Evolutionary conservation across 2,113 vertebrate species (phyloP).

Genomic region (Heterochromis multidens): DNA sequence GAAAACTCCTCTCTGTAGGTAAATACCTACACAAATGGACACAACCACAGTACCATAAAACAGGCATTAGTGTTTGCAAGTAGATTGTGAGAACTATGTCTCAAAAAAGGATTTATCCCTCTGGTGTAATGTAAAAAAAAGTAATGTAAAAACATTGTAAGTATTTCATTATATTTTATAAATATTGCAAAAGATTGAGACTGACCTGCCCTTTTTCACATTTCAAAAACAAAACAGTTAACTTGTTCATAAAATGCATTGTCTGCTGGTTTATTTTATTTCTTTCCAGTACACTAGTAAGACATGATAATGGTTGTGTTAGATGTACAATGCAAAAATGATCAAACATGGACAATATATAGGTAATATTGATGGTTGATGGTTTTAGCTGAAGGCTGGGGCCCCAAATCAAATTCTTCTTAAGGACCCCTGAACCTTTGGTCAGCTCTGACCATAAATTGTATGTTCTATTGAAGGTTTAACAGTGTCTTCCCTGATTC

Average conservation of each 20-base stretch:
- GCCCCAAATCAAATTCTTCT: not conserved
- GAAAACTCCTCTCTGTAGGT: not conserved
- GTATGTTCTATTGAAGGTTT: not conserved
- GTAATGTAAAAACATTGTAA: not conserved
- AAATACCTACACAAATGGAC: not conserved
- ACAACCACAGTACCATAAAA: not conserved
- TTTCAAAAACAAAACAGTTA: not conserved
- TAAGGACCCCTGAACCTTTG: not conserved
- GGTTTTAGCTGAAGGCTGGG: not conserved
- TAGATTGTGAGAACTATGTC: no score
- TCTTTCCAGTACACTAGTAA: not conserved
- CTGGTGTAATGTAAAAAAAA: no score
- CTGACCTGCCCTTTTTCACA: no score
- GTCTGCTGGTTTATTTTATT: not conserved
- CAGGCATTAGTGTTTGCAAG: not conserved
- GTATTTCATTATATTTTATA: not conserved
- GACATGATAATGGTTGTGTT: not conserved
- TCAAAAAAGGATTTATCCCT: not conserved
- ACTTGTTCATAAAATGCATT: not conserved
- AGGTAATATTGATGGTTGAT: not conserved
- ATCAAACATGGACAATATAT: not conserved
- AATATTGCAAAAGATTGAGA: no score
- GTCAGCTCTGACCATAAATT: not conserved
- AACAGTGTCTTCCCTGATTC: not conserved
- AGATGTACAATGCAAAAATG: not conserved